phyloP scores from a whole-genome alignment of 2,888 invertebrate genomes.

The Tyria jacobaeae region DNA sequence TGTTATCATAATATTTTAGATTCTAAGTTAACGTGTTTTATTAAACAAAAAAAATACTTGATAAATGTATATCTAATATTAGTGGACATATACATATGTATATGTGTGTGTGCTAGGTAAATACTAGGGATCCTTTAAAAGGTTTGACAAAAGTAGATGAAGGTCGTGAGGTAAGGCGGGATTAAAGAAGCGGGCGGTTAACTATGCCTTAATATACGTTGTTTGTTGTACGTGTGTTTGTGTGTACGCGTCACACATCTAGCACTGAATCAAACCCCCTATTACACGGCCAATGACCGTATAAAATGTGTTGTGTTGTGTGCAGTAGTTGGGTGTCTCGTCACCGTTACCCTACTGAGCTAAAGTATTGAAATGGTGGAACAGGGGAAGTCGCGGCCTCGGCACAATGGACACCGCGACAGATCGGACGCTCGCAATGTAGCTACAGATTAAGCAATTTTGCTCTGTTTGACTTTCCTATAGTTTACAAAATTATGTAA shows the following conservation, averaged over 20 bases:
- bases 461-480: neutral
- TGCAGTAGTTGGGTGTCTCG: slow-evolving; percentile 8
- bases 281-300: slow-evolving; percentile 17
- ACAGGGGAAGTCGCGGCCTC: slow-evolving; percentile 47
- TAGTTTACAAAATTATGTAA: too few relatives aligned
- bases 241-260: neutral
- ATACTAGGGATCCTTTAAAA: too few relatives aligned
- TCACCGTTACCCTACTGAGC: slow-evolving; percentile 34
- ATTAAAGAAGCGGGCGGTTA: too few relatives aligned
- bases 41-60: too few relatives aligned
- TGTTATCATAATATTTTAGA: too few relatives aligned
- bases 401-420: slow-evolving; percentile 47
- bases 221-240: neutral
- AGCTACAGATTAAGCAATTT: slow-evolving; percentile 10
- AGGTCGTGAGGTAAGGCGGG: too few relatives aligned
- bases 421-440: slow-evolving; percentile 35
- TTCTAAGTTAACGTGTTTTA: too few relatives aligned
- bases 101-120: too few relatives aligned
- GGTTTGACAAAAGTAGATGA: too few relatives aligned
- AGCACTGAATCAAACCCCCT: neutral
- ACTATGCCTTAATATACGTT: too few relatives aligned
- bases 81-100: too few relatives aligned
- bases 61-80: too few relatives aligned
- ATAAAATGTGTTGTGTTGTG: slow-evolving; percentile 35
- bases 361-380: slow-evolving; percentile 13